These are phyloP conservation scores for Gastrophysa polygoni DNA, from an alignment of 2,888 invertebrate genomes.

Conservation along the genomic window DNA sequence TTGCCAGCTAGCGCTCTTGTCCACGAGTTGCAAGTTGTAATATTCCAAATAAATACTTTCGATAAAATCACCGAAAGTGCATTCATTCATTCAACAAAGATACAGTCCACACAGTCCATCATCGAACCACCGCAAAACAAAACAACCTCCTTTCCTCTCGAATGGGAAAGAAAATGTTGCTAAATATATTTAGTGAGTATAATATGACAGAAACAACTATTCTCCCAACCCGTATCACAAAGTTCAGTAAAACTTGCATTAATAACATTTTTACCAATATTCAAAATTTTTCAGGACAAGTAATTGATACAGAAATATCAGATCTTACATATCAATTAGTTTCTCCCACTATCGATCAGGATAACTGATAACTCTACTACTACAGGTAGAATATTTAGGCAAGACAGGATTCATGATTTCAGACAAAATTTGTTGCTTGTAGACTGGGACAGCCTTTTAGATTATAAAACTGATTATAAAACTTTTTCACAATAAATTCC, in stretches of 20 bases:
- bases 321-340: slow-evolving; percentile 9
- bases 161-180: slow-evolving; percentile 12
- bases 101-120: too few relatives aligned
- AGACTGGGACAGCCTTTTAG: neutral
- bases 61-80: too few relatives aligned
- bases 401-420: slow-evolving; percentile 8
- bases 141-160: slow-evolving; percentile 10
- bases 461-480: neutral
- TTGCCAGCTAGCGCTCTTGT: too few relatives aligned
- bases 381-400: slow-evolving; percentile 9
- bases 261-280: slow-evolving; percentile 11
- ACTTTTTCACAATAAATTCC: slow-evolving; percentile 9
- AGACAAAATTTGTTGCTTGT: slow-evolving; percentile 9
- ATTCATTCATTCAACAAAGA: too few relatives aligned
- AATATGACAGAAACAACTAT: slow-evolving; percentile 11
- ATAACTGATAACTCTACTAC: slow-evolving; percentile 8
- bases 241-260: slow-evolving; percentile 11
- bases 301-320: slow-evolving; percentile 13
- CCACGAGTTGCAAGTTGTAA: too few relatives aligned
- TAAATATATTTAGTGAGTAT: slow-evolving; percentile 11
- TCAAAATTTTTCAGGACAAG: slow-evolving; percentile 3
- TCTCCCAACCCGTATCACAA: slow-evolving; percentile 10
- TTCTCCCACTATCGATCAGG: slow-evolving; percentile 7
- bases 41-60: too few relatives aligned
- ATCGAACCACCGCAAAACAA: too few relatives aligned